Evolutionary conservation across 2,797 vertebrate species (phyloP).

Genomic region (Fringilla coelebs): DNA sequence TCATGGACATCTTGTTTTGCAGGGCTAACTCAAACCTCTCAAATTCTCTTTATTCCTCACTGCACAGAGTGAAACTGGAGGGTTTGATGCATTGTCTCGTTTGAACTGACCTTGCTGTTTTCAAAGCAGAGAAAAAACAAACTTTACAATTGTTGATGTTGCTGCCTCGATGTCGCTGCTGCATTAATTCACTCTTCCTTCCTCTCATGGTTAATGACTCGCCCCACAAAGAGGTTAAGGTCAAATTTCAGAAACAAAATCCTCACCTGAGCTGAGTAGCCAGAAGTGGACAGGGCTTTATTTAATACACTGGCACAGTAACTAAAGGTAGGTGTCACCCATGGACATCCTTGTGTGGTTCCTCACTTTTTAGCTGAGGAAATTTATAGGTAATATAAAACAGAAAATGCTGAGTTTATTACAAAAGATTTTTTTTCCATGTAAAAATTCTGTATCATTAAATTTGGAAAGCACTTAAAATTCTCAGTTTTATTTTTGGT

Average conservation of each 20-base stretch:
- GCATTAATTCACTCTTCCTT: background rate
- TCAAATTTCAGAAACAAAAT: background rate
- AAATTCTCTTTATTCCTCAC: background rate
- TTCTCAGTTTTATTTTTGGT: constrained; percentile 15
- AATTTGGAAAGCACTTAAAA: constrained; percentile 11
- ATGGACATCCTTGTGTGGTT: background rate
- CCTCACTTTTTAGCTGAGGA: background rate
- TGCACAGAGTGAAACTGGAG: background rate
- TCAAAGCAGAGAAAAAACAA: background rate
- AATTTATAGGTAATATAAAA: background rate
- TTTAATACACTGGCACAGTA: background rate
- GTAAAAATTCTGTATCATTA: background rate
- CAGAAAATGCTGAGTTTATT: background rate
- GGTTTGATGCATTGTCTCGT: background rate
- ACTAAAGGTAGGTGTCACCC: background rate
- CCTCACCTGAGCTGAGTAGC: background rate
- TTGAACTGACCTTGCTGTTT: background rate
- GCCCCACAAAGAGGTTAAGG: background rate
- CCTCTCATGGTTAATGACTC: background rate
- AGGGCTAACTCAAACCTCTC: background rate
- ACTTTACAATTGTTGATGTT: background rate
- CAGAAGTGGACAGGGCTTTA: background rate
- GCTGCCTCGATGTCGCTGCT: background rate
- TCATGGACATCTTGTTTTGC: background rate
- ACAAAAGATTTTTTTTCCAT: background rate